Conservation (phyloP, 1,140 invertebrate genomes). For the Papilio helenus region DNA sequence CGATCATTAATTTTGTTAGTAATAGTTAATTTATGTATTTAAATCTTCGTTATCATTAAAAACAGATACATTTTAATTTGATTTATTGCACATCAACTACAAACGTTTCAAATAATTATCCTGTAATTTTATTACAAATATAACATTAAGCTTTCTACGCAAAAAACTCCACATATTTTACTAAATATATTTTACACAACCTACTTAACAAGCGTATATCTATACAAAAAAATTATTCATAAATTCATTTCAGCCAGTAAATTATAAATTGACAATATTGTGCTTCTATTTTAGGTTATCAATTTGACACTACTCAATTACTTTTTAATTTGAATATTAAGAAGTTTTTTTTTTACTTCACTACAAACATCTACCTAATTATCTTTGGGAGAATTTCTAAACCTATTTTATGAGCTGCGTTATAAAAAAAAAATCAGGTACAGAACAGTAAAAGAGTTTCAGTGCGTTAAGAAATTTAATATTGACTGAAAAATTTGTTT, state of each 20-base stretch:
- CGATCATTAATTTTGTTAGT: not conserved
- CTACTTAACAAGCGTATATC: slow-evolving; percentile 31
- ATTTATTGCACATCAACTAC: slow-evolving; percentile 33
- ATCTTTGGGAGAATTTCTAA: slow-evolving; percentile 65
- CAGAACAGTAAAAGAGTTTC: slow-evolving; percentile 43
- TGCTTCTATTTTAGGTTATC: not conserved
- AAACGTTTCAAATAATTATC: slow-evolving; percentile 17
- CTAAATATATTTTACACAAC: slow-evolving; percentile 9
- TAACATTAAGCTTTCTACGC: not conserved
- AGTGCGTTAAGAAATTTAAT: not conserved
- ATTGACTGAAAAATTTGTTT: slow-evolving; percentile 12
- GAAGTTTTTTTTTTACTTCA: not conserved
- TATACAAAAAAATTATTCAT: slow-evolving; percentile 3
- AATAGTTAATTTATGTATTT: not conserved
- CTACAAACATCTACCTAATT: slow-evolving; percentile 44
- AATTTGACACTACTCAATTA: not conserved
- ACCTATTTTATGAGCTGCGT: slow-evolving; percentile 51
- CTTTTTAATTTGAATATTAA: not conserved
- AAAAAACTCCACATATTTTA: not conserved
- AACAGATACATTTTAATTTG: not conserved
- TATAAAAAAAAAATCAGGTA: slow-evolving; percentile 58
- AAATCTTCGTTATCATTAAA: slow-evolving; percentile 1
- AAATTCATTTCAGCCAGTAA: slow-evolving; percentile 22
- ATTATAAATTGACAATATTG: slow-evolving; percentile 23
- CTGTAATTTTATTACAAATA: slow-evolving; percentile 44